phyloP scores from a whole-genome alignment of 2,888 invertebrate species.

The Philereme vetulata region DNA sequence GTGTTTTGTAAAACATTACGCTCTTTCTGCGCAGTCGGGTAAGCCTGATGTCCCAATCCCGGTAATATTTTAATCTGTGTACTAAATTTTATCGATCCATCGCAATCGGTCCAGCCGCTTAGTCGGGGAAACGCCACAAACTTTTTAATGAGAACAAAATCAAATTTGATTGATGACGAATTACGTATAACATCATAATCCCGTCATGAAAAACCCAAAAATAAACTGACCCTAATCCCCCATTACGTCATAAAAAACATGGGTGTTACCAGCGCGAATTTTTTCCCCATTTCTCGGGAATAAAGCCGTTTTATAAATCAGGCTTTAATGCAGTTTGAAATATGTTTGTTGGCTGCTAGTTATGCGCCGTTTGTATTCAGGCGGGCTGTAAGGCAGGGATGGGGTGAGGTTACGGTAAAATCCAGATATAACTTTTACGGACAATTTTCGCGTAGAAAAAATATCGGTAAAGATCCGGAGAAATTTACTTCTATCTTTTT shows the following conservation, averaged over 20 bases:
- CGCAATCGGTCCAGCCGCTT: too few species aligned
- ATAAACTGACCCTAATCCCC: constrained; percentile 48
- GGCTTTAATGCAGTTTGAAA: constrained; percentile 66
- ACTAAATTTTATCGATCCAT: too few species aligned
- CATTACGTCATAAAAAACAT: constrained; percentile 51
- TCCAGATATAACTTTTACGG: constrained; percentile 9
- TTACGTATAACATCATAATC: constrained; percentile 23
- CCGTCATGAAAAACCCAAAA: constrained; percentile 33
- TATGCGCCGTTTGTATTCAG: constrained; percentile 69
- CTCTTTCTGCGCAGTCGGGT: too few species aligned
- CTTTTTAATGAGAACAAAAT: too few species aligned
- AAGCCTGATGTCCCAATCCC: too few species aligned
- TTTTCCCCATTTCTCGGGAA: constrained; percentile 49
- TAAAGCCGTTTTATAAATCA: constrained; percentile 66
- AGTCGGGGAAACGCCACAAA: too few species aligned
- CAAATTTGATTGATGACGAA: background rate
- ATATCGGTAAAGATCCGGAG: too few species aligned
- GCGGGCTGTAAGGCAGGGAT: constrained; percentile 38
- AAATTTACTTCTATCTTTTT: too few species aligned
- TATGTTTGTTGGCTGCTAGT: constrained; percentile 60
- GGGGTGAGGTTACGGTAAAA: constrained; percentile 19
- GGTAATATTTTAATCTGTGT: too few species aligned
- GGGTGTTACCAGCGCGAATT: constrained; percentile 48
- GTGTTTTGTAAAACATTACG: too few species aligned
- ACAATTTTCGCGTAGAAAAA: background rate